phyloP scores from a whole-genome alignment of 1,140 invertebrate genomes.

The Papilio polyxenes region DNA sequence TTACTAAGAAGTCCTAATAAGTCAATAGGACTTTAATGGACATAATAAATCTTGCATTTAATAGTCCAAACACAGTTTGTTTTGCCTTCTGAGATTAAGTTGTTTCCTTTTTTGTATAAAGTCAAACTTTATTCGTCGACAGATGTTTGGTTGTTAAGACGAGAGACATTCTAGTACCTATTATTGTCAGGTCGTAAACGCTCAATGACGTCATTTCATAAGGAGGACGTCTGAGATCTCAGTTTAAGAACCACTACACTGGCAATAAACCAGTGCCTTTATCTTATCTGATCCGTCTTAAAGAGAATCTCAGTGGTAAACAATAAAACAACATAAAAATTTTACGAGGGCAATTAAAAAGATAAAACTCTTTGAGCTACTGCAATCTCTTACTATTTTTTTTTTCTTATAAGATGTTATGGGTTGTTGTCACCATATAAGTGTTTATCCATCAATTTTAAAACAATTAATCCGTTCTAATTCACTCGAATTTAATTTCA shows the following conservation, averaged over 20 bases:
- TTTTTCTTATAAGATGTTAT: background rate
- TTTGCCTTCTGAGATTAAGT: conserved; percentile 11
- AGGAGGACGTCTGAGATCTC: conserved; percentile 37
- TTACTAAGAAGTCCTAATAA: background rate
- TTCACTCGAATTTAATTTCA: too few relatives aligned
- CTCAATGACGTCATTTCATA: conserved; percentile 46
- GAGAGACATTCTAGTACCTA: conserved; percentile 41
- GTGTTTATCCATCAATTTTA: background rate
- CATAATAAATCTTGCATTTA: background rate
- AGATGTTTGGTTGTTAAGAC: conserved; percentile 43
- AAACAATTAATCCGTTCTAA: too few relatives aligned
- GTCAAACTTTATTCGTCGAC: conserved; percentile 40
- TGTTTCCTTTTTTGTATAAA: background rate
- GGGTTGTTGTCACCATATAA: background rate
- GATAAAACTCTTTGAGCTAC: background rate
- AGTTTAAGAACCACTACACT: conserved; percentile 35
- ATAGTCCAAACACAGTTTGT: conserved; percentile 10
- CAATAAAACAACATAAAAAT: conserved; percentile 4
- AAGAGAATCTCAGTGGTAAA: conserved; percentile 12
- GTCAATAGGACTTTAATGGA: background rate
- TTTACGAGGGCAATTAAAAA: conserved; percentile 3
- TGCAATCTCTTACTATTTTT: background rate
- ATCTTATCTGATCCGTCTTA: conserved; percentile 11
- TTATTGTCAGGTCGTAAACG: conserved; percentile 52
- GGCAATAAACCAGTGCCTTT: conserved; percentile 27